A percentile compares a stretch with the other conserved stretches of the same genome.
Evolutionary conservation across 2,888 invertebrate genomes (phyloP).

Genomic region (Zhengitettix transpicula): DNA sequence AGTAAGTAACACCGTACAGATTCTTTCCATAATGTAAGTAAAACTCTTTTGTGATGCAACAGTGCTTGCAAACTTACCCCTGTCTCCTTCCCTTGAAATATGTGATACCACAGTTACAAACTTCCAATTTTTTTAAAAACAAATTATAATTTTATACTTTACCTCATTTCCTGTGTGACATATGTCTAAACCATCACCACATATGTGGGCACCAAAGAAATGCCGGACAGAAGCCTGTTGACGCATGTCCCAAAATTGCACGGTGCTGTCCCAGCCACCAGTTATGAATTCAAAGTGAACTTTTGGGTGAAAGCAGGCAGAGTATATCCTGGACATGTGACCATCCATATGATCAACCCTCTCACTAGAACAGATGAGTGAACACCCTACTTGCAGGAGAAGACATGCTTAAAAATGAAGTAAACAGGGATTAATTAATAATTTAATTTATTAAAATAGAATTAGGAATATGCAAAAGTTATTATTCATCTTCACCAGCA

Average conservation of each 20-base stretch:
- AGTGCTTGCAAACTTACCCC: no score
- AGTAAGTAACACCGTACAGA: no score
- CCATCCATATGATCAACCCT: constrained; percentile 30
- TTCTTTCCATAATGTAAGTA: no score
- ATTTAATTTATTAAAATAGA: no score
- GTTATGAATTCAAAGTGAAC: constrained; percentile 47
- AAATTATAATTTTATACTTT: constrained; percentile 2
- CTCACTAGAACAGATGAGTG: not conserved
- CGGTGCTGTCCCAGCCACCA: constrained; percentile 48
- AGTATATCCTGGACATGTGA: constrained; percentile 44
- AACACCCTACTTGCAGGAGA: not conserved
- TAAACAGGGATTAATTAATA: no score
- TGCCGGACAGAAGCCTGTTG: constrained; percentile 40
- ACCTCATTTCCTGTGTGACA: constrained; percentile 44
- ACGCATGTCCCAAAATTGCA: constrained; percentile 51
- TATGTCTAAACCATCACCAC: constrained; percentile 50
- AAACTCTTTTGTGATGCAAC: no score
- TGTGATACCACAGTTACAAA: no score
- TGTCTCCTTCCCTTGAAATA: no score
- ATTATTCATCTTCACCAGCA: no score
- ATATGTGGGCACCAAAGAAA: constrained; percentile 42
- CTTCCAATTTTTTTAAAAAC: no score
- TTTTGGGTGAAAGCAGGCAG: constrained; percentile 45
- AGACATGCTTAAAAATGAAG: not conserved
- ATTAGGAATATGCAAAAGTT: no score